Evolutionary conservation across 1,140 invertebrate species (phyloP).

Genomic region (Hesperophylax magnus): DNA sequence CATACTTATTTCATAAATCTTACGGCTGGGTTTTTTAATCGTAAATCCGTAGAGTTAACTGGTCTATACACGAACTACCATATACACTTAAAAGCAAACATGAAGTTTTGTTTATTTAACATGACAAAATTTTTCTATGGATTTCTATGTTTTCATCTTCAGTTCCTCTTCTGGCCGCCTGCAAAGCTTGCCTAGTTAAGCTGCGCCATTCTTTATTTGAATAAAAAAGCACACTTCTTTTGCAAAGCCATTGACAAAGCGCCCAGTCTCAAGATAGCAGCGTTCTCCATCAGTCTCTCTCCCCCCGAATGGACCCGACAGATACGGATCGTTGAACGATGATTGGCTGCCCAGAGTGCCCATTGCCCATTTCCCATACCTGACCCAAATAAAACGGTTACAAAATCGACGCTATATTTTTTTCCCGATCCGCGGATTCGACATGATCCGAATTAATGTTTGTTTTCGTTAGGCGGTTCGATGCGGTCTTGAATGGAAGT

Average conservation of each 20-base stretch:
- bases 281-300: background rate
- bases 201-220: background rate
- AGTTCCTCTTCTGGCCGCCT: too few species aligned
- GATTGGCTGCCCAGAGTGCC: background rate
- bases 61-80: too few species aligned
- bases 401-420: constrained; percentile 17
- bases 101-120: too few species aligned
- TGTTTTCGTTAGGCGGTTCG: constrained; percentile 5
- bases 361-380: background rate
- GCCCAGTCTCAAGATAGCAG: background rate
- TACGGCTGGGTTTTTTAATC: too few species aligned
- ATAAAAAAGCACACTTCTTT: background rate
- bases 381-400: constrained; percentile 37
- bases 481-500: constrained; percentile 23
- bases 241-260: constrained; percentile 9
- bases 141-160: too few species aligned
- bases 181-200: too few species aligned
- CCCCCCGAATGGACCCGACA: background rate
- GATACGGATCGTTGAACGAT: constrained; percentile 10
- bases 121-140: too few species aligned
- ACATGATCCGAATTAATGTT: constrained; percentile 5
- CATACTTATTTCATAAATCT: too few species aligned
- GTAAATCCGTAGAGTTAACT: too few species aligned
- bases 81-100: too few species aligned
- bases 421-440: constrained; percentile 6